Conservation (phyloP, 2,113 vertebrate species). For the Varanus salvator region DNA sequence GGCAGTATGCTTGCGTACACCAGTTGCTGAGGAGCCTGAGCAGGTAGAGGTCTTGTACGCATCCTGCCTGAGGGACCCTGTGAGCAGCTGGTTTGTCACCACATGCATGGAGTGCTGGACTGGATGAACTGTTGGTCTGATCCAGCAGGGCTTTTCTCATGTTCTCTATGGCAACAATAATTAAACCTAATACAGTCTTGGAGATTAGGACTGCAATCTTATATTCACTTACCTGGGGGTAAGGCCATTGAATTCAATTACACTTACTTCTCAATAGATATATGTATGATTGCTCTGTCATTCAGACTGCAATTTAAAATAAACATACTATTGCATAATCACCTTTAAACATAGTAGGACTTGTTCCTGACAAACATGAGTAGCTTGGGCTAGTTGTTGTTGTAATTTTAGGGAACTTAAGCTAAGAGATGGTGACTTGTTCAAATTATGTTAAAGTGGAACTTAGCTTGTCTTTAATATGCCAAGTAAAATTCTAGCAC, state of each 20-base stretch:
- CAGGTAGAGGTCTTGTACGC: too few relatives aligned
- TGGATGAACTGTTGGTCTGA: too few relatives aligned
- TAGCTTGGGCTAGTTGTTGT: background rate
- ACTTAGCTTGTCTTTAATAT: background rate
- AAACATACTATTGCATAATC: too few relatives aligned
- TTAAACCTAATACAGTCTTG: background rate
- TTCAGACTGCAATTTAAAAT: background rate
- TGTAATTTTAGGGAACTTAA: background rate
- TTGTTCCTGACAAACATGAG: background rate
- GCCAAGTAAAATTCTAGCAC: background rate
- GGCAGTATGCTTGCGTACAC: too few relatives aligned
- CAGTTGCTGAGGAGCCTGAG: too few relatives aligned
- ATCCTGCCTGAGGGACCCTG: too few relatives aligned
- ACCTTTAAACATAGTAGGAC: too few relatives aligned
- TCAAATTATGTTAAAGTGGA: background rate
- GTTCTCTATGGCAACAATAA: background rate
- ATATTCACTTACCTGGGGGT: background rate
- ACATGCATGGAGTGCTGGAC: too few relatives aligned
- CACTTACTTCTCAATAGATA: background rate
- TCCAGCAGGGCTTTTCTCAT: too few relatives aligned
- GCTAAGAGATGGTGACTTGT: too few relatives aligned
- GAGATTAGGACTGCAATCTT: background rate
- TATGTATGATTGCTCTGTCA: too few relatives aligned
- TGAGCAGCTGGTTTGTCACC: too few relatives aligned
- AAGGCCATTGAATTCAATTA: background rate